These are phyloP conservation scores for Sarcophaga caerulescens DNA, from an alignment of 2,888 invertebrate species.

Conservation along the genomic window DNA sequence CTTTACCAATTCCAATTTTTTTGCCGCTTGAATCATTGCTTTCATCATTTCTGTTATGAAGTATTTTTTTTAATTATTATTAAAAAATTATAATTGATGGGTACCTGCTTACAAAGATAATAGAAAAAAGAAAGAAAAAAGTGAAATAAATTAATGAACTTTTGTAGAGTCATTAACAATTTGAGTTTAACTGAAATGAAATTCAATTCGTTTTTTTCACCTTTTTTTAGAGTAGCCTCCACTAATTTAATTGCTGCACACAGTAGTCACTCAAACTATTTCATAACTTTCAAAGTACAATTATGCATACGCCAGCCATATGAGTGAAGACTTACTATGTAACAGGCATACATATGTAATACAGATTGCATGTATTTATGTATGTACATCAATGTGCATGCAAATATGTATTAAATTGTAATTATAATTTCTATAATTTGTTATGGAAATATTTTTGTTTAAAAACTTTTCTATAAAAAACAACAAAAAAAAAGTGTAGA, in stretches of 20 bases:
- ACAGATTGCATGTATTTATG: background rate
- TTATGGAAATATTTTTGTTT: constrained; percentile 46
- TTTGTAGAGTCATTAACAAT: constrained; percentile 11
- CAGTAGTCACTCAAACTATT: background rate
- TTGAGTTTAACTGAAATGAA: constrained; percentile 17
- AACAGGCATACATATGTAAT: background rate
- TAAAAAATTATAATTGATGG: no score
- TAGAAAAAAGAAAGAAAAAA: no score
- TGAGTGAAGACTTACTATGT: background rate
- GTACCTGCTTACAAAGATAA: no score
- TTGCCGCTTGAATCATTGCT: no score
- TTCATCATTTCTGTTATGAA: no score
- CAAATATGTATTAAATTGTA: constrained; percentile 13
- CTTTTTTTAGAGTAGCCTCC: background rate
- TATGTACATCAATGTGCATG: background rate
- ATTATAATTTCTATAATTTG: constrained; percentile 29
- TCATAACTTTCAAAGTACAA: background rate
- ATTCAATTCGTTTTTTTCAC: background rate
- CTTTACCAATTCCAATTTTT: no score
- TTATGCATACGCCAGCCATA: background rate
- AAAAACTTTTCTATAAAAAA: constrained; percentile 10
- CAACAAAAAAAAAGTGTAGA: background rate
- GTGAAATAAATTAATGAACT: background rate
- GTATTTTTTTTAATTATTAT: no score
- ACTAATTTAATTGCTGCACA: background rate